Base-by-base conservation (phyloP, 2,888 invertebrate species). In the Paralinhomoeus sp. region DNA sequence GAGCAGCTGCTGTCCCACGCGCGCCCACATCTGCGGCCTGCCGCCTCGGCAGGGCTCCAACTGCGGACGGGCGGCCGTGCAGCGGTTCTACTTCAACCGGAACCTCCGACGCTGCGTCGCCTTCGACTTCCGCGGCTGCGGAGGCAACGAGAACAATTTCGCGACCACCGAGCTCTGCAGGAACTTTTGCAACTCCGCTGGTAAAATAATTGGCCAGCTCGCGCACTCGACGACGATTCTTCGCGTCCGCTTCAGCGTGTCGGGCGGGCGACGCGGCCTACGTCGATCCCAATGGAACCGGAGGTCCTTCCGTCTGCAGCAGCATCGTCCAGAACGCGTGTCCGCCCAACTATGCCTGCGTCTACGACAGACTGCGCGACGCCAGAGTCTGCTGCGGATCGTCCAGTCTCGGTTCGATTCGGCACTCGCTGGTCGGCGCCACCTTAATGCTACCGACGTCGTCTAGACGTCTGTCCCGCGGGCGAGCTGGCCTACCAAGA, bases 401-500 rank as follows among this genome's bases (percentile, higher is more conserved):
- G 38, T 59, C 58, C 24, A 53, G 54, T 43, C 54, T 55, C 55
- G 54, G 51, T 39, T 2, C 15, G 39, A 17, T 17, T 37, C 20
- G 12, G 18, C 7, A 15, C 13, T 24, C 7, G 2, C 17, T 7
- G 5, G 7, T 12, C 5, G 27, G 7, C 27, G 12, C 27, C 27
- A 27, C n/a, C n/a, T n/a, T n/a, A n/a, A n/a, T n/a, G n/a, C n/a
- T n/a, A n/a, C n/a, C n/a, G n/a, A n/a, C n/a, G n/a, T n/a, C n/a
- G n/a, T n/a, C n/a, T n/a, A 48, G 57, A 52, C 40, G 53, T 57
- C 21, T 56, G 54, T 37, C 57, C 58, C 18, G 57, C 57, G 22
- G 55, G 55, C 38, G 59, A 59, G 46, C 57, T 57, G 45, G 59
- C 59, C 35, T 59, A 57, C 47, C 55, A 60, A n/a, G 56, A 60